Evolutionary conservation across 2,797 vertebrate species (phyloP), one percentile per base, ranked within the genome.

Genomic region (Tenualosa thibaudeaui): DNA sequence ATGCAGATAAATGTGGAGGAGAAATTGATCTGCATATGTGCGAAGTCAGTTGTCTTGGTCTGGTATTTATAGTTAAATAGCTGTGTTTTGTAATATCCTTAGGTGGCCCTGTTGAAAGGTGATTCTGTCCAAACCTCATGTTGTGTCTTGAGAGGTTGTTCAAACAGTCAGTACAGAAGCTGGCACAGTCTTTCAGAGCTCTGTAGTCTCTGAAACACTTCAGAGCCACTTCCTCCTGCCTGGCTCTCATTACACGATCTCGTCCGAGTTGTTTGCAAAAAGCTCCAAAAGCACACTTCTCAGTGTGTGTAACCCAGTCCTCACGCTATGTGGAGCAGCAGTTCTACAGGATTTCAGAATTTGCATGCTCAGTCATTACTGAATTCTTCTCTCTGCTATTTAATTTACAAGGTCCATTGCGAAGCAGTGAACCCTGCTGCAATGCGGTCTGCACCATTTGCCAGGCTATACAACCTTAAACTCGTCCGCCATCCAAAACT

Each of bases 321-420:
- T 87, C 85, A 78, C 54, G 78, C 85, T 85, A 82, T 68, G 83
- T 53, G 83, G 81, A 83, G 83, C 62, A 83, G 40, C 71, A 46
- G 37, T 78, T 78, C 87, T 88, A 84, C 37, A 82, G 83, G 81
- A 75, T 89, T 86, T 89, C 86, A 83, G 65, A 78, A 90, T 90
- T 89, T 88, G 85, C 87, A 86, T 86, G 83, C 81, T 81, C 56
- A 83, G 82, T 85, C 85, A 88, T 89, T 86, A 88, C 86, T 85
- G 82, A 83, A 87, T 86, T 89, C 87, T 85, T 85, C 84, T 83
- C 86, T 89, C 86, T 88, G 85, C 89, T 84, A 75, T 90, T 90
- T 87, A 84, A 90, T 89, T 89, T 88, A 87, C 87, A 85, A 24
- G 87, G 82, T 82, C 86, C 88, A 88, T 89, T 88, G 87, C 87